Base-by-base conservation (phyloP, 2,113 vertebrate species). In the Willisornis vidua region DNA sequence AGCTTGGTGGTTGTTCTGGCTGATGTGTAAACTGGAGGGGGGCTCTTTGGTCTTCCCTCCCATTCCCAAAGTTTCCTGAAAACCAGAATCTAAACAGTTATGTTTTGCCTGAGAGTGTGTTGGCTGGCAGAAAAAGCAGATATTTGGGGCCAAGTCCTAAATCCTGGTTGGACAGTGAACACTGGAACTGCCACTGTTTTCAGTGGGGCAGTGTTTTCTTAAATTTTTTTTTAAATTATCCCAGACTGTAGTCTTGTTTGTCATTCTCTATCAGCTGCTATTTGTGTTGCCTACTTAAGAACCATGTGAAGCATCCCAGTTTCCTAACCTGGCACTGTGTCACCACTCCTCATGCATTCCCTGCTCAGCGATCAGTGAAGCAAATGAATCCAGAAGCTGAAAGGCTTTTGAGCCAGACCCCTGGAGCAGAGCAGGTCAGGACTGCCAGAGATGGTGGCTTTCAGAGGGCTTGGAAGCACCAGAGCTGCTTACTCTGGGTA, bases 171-270 rank as follows among this genome's bases (percentile, higher is more conserved):
- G 41, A 41, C 51, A 35, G 41, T 61, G 35, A 68, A 14, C 52
- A 9, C n/a, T 31, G 37, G 26, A 59, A 54, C 9, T 31, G n/a
- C 35, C 22, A 19, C 54, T 1, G 1, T 29, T 78, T 67, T 57
- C 51, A 29, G 48, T 48, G 35, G 12, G 23, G 9, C 29, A 59
- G 24, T 5, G 5, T 49, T 55, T 67, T 29, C 10, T 9, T 12
- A 23, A 23, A 5, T 63, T 71, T 29, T 20, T 3, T 19, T 29
- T 37, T 37, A 76, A 88, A 91, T 14, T 31, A 68, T 54, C n/a
- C 41, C 35, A 39, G 49, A 12, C 8, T 0, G 0, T 19, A 46
- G 45, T 51, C 70, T 78, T 1, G 0, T 63, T 94, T 31, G 43
- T 10, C 10, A 2, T 72, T 71, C 70, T 63, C 57, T 73, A 17